phyloP scores from a whole-genome alignment of 1,140 invertebrate species.

The Pectinophora gossypiella region DNA sequence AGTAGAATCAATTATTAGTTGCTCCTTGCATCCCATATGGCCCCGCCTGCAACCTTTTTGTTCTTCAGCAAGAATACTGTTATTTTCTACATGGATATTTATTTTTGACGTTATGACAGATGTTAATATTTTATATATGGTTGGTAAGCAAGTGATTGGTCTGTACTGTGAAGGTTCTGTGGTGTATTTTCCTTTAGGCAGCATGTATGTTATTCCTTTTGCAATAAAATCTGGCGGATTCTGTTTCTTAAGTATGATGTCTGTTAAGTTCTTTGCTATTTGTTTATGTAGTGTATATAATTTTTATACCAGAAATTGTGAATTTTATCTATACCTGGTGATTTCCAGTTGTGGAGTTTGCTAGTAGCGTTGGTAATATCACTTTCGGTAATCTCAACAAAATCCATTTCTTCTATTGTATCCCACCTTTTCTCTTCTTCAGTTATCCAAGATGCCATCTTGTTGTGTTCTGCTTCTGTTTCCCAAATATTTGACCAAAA shows the following conservation, averaged over 20 bases:
- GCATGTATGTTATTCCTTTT: conserved; percentile 17
- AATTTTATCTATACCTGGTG: conserved; percentile 8
- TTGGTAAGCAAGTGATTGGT: background rate
- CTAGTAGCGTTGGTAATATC: background rate
- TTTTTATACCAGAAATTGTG: conserved; percentile 21
- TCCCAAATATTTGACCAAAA: conserved; percentile 12
- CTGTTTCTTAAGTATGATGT: conserved; percentile 7
- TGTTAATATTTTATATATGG: background rate
- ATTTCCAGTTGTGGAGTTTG: conserved; percentile 14
- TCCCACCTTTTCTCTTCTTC: conserved; percentile 4
- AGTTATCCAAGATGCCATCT: conserved; percentile 10
- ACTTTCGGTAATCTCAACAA: background rate
- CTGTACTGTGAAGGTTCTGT: conserved; percentile 12
- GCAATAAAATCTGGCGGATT: conserved; percentile 12
- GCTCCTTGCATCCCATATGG: conserved; percentile 22
- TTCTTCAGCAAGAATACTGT: conserved; percentile 13
- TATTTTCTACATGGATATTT: conserved; percentile 8
- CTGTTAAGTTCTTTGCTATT: conserved; percentile 13
- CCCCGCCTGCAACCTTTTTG: conserved; percentile 26
- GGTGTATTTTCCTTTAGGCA: conserved; percentile 11
- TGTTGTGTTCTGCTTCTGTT: conserved; percentile 3
- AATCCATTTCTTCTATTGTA: conserved; percentile 10
- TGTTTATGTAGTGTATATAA: conserved; percentile 4
- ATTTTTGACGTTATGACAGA: conserved; percentile 8
- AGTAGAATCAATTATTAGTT: too few species aligned